Evolutionary conservation across 1,140 invertebrate genomes (phyloP), one percentile per base, ranked within the genome.

Genomic region (Leptonema lineaticorne): DNA sequence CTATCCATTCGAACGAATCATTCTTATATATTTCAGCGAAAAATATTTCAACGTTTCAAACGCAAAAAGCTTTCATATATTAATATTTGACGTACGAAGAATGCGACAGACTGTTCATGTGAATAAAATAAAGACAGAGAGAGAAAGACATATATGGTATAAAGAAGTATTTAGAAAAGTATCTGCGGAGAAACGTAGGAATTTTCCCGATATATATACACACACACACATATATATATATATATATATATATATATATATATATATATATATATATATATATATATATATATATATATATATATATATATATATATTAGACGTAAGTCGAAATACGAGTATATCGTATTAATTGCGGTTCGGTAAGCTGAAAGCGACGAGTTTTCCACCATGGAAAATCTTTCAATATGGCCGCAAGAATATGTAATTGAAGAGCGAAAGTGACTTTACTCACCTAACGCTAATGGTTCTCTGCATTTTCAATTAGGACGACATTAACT

Each of bases 401-500:
- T 41, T 11, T 41, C 37, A 16, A 41, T 41, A 41, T 41, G 11
- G 37, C 9, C 37, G 37, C 9, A 16, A 41, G 37, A 4, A 11
- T 41, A 11, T 41, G 37, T 2, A 16, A 41, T 41, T 14, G 2
- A 41, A 41, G 11, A 14, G 11, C 37, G 37, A 16, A 41, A 41
- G 4, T 20, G 18, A 11, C 2, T 1, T 9, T 22, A 26, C 29
- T 58, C 24, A 26, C 56, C 24, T 26, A n/a, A 5, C 26, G 20
- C 56, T 58, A 58, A 58, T 58, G 56, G 56, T 30, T 58, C 29
- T 26, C 29, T 58, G 56, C 56, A 58, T 58, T 58, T 58, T 58
- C 56, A 58, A 58, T 58, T 58, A 58, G 56, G 37, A 41, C 11
- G 16, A 26, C 56, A 58, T 58, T 58, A 58, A n/a, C 24, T 9